These are phyloP conservation scores for Coptotermes formosanus DNA, from an alignment of 1,140 invertebrate species.

Conservation along the genomic window DNA sequence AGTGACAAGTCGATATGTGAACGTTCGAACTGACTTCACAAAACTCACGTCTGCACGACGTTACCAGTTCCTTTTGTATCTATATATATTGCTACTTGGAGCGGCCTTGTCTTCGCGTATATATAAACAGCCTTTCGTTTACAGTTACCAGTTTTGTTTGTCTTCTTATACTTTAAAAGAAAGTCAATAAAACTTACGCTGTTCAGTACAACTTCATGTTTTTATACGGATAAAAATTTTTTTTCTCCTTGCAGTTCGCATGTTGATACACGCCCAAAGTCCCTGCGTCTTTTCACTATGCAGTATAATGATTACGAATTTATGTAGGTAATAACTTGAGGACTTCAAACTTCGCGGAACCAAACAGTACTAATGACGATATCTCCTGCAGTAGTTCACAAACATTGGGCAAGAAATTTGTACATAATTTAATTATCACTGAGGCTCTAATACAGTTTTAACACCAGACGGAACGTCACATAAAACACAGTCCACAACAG, in stretches of 20 bases:
- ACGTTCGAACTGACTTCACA: background rate
- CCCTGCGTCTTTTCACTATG: background rate
- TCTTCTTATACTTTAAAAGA: background rate
- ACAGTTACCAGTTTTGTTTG: background rate
- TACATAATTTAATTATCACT: too few relatives aligned
- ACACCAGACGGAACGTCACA: too few relatives aligned
- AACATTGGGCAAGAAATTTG: background rate
- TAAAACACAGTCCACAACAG: too few relatives aligned
- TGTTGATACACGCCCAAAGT: background rate
- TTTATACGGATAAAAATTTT: background rate
- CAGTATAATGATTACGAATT: background rate
- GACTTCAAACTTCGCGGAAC: background rate
- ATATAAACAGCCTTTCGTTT: too few relatives aligned
- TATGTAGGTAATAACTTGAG: background rate
- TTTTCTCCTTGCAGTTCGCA: background rate
- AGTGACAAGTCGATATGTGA: background rate
- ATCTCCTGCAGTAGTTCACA: background rate
- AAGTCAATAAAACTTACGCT: background rate
- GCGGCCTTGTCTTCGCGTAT: too few relatives aligned
- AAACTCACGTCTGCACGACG: background rate
- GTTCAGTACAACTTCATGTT: background rate
- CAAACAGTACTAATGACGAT: background rate
- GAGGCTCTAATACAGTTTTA: too few relatives aligned
- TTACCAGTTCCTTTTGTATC: background rate
- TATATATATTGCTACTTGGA: too few relatives aligned